Conservation (phyloP, 2,888 invertebrate species). For the Cotesia congregata region DNA sequence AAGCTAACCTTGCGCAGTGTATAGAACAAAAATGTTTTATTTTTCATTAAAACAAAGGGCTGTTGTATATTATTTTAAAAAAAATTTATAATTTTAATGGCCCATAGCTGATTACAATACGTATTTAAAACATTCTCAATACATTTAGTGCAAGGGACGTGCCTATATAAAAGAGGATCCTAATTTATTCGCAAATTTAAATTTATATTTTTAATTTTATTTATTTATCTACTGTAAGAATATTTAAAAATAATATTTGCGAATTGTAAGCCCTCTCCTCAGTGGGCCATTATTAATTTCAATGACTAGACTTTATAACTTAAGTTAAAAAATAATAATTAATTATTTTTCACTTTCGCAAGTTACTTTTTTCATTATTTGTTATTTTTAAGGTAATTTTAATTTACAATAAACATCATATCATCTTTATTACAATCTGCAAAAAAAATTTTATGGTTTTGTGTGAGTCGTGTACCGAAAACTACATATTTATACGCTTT, state of each 20-base stretch:
- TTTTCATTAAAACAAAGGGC: slow-evolving; percentile 38
- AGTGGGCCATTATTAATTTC: slow-evolving; percentile 66
- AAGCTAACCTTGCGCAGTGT: slow-evolving; percentile 53
- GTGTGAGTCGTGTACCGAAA: slow-evolving; percentile 21
- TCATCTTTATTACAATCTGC: not conserved
- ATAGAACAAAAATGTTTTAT: slow-evolving; percentile 32
- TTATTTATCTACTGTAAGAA: slow-evolving; percentile 7
- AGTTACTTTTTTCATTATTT: slow-evolving; percentile 7
- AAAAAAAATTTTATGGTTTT: slow-evolving; percentile 26
- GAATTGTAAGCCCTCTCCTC: slow-evolving; percentile 67
- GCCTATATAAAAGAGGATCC: slow-evolving; percentile 54
- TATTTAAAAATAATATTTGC: slow-evolving; percentile 52
- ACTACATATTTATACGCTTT: slow-evolving; percentile 43
- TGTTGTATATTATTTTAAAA: slow-evolving; percentile 33
- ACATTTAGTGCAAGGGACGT: slow-evolving; percentile 47
- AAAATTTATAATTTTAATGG: slow-evolving; percentile 22
- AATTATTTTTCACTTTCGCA: not conserved
- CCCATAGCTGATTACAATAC: slow-evolving; percentile 39
- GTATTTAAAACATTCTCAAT: slow-evolving; percentile 39
- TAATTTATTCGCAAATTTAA: slow-evolving; percentile 54
- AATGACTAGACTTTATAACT: slow-evolving; percentile 60
- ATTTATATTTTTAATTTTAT: slow-evolving; percentile 27
- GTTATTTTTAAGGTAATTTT: slow-evolving; percentile 13
- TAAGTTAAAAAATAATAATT: slow-evolving; percentile 29
- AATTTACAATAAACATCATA: slow-evolving; percentile 5